Base-by-base conservation (phyloP, 1,140 invertebrate genomes). In the Homarus americanus region DNA sequence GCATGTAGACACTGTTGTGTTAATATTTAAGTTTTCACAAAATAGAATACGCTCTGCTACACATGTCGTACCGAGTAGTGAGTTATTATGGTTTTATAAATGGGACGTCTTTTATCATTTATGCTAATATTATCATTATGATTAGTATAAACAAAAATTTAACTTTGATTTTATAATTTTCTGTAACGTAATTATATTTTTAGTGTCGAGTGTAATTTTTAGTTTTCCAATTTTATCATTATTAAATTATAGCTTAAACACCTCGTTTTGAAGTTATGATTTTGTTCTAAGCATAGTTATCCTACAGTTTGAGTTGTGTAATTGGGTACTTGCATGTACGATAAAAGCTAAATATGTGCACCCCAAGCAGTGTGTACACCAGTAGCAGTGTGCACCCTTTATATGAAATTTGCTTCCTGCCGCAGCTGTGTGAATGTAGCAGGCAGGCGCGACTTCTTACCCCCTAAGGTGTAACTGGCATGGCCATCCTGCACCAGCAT, bases 401-500 rank as follows among this genome's bases (percentile, higher is more conserved):
- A 24, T 58, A 73, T 75, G 83, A 32, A 5, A 75, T 73, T 9
- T 85, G 69, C 83, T 69, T 85, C 69, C 69, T 75, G 83, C 24
- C 69, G 36, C 32, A 15, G 10, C 34, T 28, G 41, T 44, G n/a
- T 66, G 86, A 79, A 80, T 87, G 75, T 79, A 63, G 72, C 24
- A 53, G 53, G 84, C n/a, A 41, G 40, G 44, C 69, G 44, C 34
- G n/a, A 53, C n/a, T 32, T 32, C 49, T 34, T 34, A 15, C 63
- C n/a, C 44, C 38, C 40, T 72, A 28, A 32, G 58, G 76, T n/a
- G 53, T 63, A 49, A 41, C 44, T 32, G 38, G 86, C 75, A 87
- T 87, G 69, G 17, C 53, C 76, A 73, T 49, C 34, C 41, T 75
- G 80, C 87, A 90, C 87, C 49, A 82, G 87, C 87, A 90, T 90